A percentile compares a stretch with the other conserved stretches of the same genome.
phyloP scores from a whole-genome alignment of 1,140 invertebrate genomes.

The Ceratoteleas bidentatus region DNA sequence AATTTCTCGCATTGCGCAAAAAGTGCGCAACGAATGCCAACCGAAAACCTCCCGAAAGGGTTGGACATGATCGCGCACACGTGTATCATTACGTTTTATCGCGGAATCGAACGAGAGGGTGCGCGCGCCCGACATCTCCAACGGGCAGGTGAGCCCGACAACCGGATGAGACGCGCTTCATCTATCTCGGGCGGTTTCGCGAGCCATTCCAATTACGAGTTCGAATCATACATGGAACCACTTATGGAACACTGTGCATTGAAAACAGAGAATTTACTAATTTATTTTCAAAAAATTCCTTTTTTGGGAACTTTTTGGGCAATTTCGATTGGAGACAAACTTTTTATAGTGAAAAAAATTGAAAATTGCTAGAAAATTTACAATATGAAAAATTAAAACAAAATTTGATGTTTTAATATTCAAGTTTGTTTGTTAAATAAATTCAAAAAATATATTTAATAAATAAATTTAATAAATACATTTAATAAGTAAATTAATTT shows the following conservation, averaged over 20 bases:
- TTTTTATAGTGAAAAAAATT: no score
- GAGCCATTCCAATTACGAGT: slow-evolving; percentile 32
- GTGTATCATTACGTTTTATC: slow-evolving; percentile 56
- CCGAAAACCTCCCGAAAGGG: slow-evolving; percentile 38
- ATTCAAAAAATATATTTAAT: no score
- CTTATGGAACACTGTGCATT: no score
- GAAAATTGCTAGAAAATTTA: no score
- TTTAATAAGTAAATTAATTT: no score
- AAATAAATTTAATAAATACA: no score
- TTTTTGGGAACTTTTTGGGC: not conserved
- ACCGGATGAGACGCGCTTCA: slow-evolving; percentile 42
- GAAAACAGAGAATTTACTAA: no score
- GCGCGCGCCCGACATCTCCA: slow-evolving; percentile 31
- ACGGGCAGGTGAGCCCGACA: slow-evolving; percentile 38
- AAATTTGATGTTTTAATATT: no score
- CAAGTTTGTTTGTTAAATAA: no score
- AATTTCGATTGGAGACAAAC: no score
- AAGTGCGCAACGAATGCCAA: slow-evolving; percentile 20
- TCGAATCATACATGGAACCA: not conserved
- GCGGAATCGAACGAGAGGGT: slow-evolving; percentile 51
- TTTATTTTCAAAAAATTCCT: no score
- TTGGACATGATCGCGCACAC: slow-evolving; percentile 39
- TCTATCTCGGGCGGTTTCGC: slow-evolving; percentile 34
- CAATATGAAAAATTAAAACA: no score
- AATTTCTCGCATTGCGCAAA: slow-evolving; percentile 36